phyloP scores from a whole-genome alignment of 2,888 invertebrate species.

The Mayetiola destructor region DNA sequence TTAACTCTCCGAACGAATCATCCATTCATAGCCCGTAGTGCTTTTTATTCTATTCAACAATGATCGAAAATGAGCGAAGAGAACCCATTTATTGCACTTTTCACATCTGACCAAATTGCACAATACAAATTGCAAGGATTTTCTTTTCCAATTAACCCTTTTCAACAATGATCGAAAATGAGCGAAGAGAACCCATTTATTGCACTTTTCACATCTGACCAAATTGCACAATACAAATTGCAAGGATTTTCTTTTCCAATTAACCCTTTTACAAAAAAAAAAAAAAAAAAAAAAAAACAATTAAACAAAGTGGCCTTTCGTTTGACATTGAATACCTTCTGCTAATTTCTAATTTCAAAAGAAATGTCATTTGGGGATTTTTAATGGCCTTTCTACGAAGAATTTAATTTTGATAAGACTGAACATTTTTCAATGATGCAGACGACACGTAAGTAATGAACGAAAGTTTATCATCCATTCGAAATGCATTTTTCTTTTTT shows the following conservation, averaged over 20 bases:
- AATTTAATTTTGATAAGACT: too few relatives aligned
- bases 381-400: too few relatives aligned
- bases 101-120: background rate
- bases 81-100: conserved; percentile 10
- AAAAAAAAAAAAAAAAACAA: too few relatives aligned
- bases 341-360: too few relatives aligned
- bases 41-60: background rate
- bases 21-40: conserved; percentile 4
- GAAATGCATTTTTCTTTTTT: too few relatives aligned
- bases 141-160: conserved; percentile 12
- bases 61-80: background rate
- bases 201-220: background rate
- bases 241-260: conserved; percentile 11
- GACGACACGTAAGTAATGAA: too few relatives aligned
- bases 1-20: background rate
- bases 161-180: background rate
- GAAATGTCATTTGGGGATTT: too few relatives aligned
- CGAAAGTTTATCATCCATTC: too few relatives aligned
- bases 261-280: conserved; percentile 13
- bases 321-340: too few relatives aligned
- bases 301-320: too few relatives aligned
- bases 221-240: background rate
- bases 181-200: background rate
- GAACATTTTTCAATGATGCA: too few relatives aligned
- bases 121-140: conserved; percentile 8